Base-by-base conservation (phyloP, 2,797 vertebrate genomes). In the Anguilla anguilla region DNA sequence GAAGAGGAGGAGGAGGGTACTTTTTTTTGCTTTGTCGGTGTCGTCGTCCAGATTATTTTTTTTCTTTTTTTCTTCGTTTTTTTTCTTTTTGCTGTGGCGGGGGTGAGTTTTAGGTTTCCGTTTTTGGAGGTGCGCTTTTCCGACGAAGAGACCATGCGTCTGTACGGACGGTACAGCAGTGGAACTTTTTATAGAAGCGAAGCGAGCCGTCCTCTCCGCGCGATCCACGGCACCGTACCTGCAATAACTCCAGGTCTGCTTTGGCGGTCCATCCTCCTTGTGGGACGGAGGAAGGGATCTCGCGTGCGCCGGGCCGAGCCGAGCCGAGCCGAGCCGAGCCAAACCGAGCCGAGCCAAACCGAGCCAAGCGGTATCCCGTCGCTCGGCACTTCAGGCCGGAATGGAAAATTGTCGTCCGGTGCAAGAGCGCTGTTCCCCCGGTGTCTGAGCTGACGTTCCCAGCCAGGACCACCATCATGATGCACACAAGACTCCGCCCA, bases 401-500 rank as follows among this genome's bases (percentile, higher is more conserved):
- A 17, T 94, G 95, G 94, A 95, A 94, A 93, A 94, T 85, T 19
- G 89, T 87, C 92, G 93, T 86, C 94, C 67, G 87, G 74, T 94
- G 94, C 92, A 94, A 93, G 93, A 94, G 94, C 92, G 92, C 28
- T 89, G 90, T 94, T 59, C 92, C 91, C 39, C 0, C 64, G 95
- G 93, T 51, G 95, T 95, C 77, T 81, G 95, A 94, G 95, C 49
- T 49, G n/a, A 31, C 49, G 19, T n/a, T 57, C 22, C 77, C 85
- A 43, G 72, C 51, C 85, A 22, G 22, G 69, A 92, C 90, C 87
- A 89, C 96, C 96, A 96, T 93, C 94, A 95, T 91, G 95, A 95
- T 94, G 96, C 97, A 96, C 96, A 96, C 97, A 95, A 96, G 96
- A 97, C 97, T 96, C 95, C 96, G 96, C 96, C 95, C 93, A 95